phyloP scores from a whole-genome alignment of 2,888 invertebrate species.

The Drosophila eohydei region DNA sequence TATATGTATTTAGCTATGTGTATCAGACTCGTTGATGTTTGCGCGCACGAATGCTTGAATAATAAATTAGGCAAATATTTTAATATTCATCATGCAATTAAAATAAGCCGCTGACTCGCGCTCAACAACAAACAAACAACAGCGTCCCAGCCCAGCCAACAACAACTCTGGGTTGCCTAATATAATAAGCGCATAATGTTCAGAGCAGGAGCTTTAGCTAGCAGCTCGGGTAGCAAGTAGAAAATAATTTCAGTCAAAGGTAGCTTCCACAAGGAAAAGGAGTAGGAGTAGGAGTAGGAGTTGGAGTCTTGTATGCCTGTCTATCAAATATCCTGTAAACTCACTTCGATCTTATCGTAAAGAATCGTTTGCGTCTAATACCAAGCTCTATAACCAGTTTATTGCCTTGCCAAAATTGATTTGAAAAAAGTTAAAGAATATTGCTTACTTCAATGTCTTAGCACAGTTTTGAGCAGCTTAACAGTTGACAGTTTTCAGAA shows the following conservation, averaged over 20 bases:
- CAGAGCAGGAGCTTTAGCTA: slow-evolving; percentile 31
- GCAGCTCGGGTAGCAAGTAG: slow-evolving; percentile 33
- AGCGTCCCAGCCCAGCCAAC: slow-evolving; percentile 22
- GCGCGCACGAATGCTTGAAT: slow-evolving; percentile 74
- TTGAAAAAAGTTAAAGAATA: not conserved
- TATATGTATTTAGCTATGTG: slow-evolving; percentile 33
- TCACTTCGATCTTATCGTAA: not conserved
- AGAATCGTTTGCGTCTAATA: too few species aligned
- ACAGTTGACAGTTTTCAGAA: not conserved
- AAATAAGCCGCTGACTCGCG: slow-evolving; percentile 70
- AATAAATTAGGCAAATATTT: slow-evolving; percentile 82
- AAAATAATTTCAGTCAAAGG: slow-evolving; percentile 42
- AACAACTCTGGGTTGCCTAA: slow-evolving; percentile 60
- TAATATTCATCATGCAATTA: slow-evolving; percentile 84
- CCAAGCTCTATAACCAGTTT: too few species aligned
- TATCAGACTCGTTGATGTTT: slow-evolving; percentile 51
- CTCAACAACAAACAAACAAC: slow-evolving; percentile 28
- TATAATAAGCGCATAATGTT: slow-evolving; percentile 71
- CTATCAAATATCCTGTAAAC: slow-evolving; percentile 3
- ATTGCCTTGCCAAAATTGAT: not conserved
- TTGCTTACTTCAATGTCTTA: not conserved
- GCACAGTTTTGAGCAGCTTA: not conserved
- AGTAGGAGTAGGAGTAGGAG: not conserved
- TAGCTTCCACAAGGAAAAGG: not conserved
- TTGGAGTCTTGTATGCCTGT: not conserved